Percentiles rank a stretch among this genome's conserved stretches.
These are phyloP conservation scores for Asarcornis scutulata DNA, from an alignment of 2,113 vertebrate species.

Conservation along the genomic window DNA sequence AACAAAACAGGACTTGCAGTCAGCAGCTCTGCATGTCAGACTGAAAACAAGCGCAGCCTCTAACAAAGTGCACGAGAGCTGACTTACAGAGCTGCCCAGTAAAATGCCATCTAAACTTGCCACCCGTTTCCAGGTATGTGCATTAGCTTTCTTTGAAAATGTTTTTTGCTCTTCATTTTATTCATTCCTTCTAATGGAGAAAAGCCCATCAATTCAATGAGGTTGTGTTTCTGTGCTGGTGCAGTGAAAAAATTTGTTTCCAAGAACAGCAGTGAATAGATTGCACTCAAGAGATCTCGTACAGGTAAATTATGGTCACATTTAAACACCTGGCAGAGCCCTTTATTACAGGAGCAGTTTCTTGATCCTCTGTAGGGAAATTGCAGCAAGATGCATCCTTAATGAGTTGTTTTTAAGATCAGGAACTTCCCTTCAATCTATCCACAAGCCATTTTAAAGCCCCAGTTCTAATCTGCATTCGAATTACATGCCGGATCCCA, in stretches of 20 bases:
- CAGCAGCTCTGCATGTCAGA: background rate
- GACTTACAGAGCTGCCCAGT: background rate
- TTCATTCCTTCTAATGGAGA: background rate
- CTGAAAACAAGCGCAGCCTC: background rate
- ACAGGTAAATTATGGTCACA: background rate
- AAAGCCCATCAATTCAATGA: background rate
- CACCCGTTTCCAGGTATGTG: fast-evolving
- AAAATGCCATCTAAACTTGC: fast-evolving
- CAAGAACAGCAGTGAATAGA: fast-evolving
- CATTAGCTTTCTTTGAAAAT: background rate
- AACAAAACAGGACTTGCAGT: background rate
- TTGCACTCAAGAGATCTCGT: background rate
- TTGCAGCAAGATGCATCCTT: background rate
- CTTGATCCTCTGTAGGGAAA: background rate
- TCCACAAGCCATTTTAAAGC: background rate
- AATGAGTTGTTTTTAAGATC: background rate
- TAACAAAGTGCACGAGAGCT: background rate
- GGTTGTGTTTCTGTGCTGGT: background rate
- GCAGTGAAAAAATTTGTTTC: background rate
- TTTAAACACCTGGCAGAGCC: background rate
- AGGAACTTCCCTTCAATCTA: background rate
- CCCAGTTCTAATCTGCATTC: background rate
- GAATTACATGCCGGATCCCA: background rate
- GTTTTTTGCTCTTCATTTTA: background rate
- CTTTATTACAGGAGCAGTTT: background rate